A percentile compares a stretch with the other conserved stretches of the same genome.
phyloP scores from a whole-genome alignment of 2,888 invertebrate genomes.

The Diadromus collaris region DNA sequence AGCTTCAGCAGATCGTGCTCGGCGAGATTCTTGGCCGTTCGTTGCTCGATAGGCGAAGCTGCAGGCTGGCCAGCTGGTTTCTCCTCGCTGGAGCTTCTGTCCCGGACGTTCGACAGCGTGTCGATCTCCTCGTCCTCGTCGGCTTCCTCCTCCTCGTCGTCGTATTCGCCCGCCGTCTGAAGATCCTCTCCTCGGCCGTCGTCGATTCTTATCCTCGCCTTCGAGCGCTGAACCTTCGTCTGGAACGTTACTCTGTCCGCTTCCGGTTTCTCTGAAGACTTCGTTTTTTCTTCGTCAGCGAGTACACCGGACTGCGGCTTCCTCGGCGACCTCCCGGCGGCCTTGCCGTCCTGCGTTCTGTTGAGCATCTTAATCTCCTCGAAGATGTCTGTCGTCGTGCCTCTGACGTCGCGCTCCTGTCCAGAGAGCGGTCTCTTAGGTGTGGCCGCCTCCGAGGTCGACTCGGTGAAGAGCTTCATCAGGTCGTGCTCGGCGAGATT shows the following conservation, averaged over 20 bases:
- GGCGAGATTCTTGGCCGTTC: constrained; percentile 61
- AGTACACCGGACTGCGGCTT: background rate
- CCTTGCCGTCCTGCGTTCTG: constrained; percentile 58
- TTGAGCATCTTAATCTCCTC: constrained; percentile 78
- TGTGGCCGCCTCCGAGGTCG: constrained; percentile 63
- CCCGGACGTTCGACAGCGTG: constrained; percentile 18
- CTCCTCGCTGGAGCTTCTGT: constrained; percentile 59
- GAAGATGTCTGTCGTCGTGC: constrained; percentile 75
- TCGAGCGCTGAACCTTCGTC: constrained; percentile 43
- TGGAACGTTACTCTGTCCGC: background rate
- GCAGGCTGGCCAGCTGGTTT: constrained; percentile 51
- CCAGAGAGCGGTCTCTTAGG: constrained; percentile 64
- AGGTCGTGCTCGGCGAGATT: constrained; percentile 73
- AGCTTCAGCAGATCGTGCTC: constrained; percentile 76
- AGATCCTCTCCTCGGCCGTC: constrained; percentile 59
- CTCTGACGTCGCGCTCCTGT: constrained; percentile 70
- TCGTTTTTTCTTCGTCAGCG: constrained; percentile 11
- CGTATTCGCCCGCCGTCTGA: constrained; percentile 58
- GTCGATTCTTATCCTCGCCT: constrained; percentile 38
- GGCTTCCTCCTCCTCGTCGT: constrained; percentile 65
- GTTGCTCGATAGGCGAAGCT: constrained; percentile 63
- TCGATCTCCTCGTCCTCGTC: constrained; percentile 64
- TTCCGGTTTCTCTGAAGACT: constrained; percentile 43
- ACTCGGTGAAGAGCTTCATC: constrained; percentile 75
- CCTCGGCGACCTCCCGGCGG: background rate